Evolutionary conservation across 2,888 invertebrate genomes (phyloP), one percentile per base, ranked within the genome.

Genomic region (Agrochola circellaris): DNA sequence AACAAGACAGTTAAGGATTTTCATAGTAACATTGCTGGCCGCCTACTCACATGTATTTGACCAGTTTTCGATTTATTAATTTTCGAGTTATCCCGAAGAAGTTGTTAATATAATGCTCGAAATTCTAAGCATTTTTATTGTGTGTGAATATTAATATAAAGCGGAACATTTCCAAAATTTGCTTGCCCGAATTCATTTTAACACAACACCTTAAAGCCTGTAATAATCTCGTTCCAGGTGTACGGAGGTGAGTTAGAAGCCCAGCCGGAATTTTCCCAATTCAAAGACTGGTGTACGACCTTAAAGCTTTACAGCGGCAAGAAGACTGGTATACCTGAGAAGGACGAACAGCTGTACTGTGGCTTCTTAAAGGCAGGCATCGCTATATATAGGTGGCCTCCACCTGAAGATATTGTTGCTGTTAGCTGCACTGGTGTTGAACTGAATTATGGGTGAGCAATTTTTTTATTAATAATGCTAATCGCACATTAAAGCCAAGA

Each of bases 371-470:
- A 96, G 87, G 94, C 93, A 61, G 94, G 95, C 23, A 93, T 96
- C 11, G 95, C 94, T 3, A 97, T 98, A 73, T 98, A 98, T 92
- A 97, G 97, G 71, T 98, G 98, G 97, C 98, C 98, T 0, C 97
- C 97, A 51, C 96, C 97, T 0, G 94, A 94, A 51, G 94, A 96
- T 73, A 95, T 95, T 30, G 92, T 97, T 79, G 95, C 97, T 62
- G 97, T 97, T 3, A 97, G 94, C 51, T 83, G 87, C 2, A 94
- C 90, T 77, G 98, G 98, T 23, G 95, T 95, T 26, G 97, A 97
- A 81, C 96, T 98, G 13, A 94, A 94, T 70, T 93, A 96, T 86
- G 98, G 96, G 96, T 95, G 86, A 80, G 78, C 0, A 30, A 5
- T 38, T 20, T 17, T 58, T 48, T 3, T 0, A 23, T 9, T n/a